phyloP scores from a whole-genome alignment of 2,797 vertebrate genomes.

The Florisuga fusca region DNA sequence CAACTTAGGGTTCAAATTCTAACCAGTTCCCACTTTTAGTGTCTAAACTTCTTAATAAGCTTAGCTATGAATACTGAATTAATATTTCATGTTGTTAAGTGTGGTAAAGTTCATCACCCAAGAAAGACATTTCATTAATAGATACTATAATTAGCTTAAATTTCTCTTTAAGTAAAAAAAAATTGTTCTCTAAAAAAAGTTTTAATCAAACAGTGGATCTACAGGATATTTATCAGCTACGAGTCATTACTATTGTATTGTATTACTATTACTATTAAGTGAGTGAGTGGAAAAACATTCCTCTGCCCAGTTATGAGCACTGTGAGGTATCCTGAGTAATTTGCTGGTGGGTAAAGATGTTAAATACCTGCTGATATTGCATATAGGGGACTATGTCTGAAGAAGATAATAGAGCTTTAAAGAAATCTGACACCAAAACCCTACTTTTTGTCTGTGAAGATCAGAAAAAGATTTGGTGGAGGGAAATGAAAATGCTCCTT shows the following conservation, averaged over 20 bases:
- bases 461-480: background rate
- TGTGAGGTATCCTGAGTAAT: background rate
- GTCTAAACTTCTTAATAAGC: background rate
- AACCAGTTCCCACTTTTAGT: background rate
- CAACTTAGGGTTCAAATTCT: background rate
- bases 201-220: background rate
- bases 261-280: background rate
- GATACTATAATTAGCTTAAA: background rate
- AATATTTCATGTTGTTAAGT: background rate
- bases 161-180: background rate
- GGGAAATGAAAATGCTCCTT: constrained; percentile 28
- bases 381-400: background rate
- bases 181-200: background rate
- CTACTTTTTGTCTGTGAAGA: constrained; percentile 2
- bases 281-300: background rate
- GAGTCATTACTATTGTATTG: background rate
- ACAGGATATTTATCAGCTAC: background rate
- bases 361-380: background rate
- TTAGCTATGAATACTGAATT: background rate
- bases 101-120: background rate
- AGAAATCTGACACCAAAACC: background rate
- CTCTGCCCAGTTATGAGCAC: background rate
- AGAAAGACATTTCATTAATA: background rate
- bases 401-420: background rate
- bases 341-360: background rate